phyloP scores from a whole-genome alignment of 2,888 invertebrate species.

The Hartigia nigra region DNA sequence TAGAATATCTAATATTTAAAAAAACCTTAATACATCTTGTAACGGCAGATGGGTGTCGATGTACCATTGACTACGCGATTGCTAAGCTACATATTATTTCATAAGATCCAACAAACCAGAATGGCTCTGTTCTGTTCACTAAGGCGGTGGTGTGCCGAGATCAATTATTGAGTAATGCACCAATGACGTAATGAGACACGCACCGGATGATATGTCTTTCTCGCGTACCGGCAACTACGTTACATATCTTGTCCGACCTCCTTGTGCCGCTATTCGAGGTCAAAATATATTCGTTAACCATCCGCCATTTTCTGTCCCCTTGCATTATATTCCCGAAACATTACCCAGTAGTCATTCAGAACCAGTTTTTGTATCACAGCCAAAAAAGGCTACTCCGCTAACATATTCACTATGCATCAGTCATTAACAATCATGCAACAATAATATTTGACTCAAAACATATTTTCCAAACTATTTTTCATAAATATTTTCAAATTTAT shows the following conservation, averaged over 20 bases:
- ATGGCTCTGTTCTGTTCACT: not conserved
- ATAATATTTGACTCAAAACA: too few species aligned
- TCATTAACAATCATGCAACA: too few species aligned
- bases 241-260: not conserved
- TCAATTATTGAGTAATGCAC: slow-evolving; percentile 10
- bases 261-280: not conserved
- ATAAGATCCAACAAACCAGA: not conserved
- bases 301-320: not conserved
- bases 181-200: slow-evolving; percentile 5
- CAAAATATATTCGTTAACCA: not conserved
- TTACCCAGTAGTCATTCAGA: not conserved
- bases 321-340: not conserved
- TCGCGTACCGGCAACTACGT: not conserved
- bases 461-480: too few species aligned
- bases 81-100: not conserved
- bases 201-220: slow-evolving; percentile 5
- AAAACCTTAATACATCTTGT: not conserved
- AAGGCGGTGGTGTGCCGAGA: not conserved
- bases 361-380: too few species aligned
- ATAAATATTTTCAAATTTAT: too few species aligned
- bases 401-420: too few species aligned
- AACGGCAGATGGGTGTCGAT: not conserved
- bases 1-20: not conserved
- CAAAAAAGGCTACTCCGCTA: too few species aligned
- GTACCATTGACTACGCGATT: not conserved